phyloP scores from a whole-genome alignment of 2,113 vertebrate species.

The Protomyctophum bolini region DNA sequence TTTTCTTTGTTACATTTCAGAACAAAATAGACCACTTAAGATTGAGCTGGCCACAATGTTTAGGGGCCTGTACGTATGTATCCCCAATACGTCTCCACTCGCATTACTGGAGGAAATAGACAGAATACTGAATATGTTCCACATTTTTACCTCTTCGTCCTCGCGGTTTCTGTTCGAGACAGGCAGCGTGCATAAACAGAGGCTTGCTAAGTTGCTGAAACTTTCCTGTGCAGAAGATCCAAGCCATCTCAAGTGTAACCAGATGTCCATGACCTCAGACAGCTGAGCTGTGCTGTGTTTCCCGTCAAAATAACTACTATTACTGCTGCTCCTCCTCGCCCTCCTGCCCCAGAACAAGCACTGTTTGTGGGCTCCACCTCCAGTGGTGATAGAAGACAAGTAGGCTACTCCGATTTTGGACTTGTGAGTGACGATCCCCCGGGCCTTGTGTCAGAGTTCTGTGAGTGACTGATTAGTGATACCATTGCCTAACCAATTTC shows the following conservation, averaged over 20 bases:
- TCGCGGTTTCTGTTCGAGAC: constrained; percentile 21
- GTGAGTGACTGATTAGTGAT: too few species aligned
- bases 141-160: constrained; percentile 8
- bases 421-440: too few species aligned
- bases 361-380: neutral
- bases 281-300: constrained; percentile 50
- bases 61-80: too few species aligned
- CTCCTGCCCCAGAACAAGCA: neutral
- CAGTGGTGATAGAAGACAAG: too few species aligned
- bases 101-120: neutral
- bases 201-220: constrained; percentile 11
- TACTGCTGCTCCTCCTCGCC: neutral
- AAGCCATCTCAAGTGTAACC: constrained; percentile 62
- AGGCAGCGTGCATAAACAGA: constrained; percentile 28
- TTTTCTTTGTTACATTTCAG: too few species aligned
- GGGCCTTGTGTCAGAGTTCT: too few species aligned
- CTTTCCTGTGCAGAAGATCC: constrained; percentile 42
- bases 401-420: too few species aligned
- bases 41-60: too few species aligned
- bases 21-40: too few species aligned
- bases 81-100: too few species aligned
- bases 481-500: too few species aligned
- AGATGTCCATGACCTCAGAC: constrained; percentile 66
- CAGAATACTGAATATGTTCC: constrained; percentile 17
- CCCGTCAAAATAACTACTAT: constrained; percentile 45